Base-by-base conservation (phyloP, 2,888 invertebrate genomes). In the Boloria euphrosyne region DNA sequence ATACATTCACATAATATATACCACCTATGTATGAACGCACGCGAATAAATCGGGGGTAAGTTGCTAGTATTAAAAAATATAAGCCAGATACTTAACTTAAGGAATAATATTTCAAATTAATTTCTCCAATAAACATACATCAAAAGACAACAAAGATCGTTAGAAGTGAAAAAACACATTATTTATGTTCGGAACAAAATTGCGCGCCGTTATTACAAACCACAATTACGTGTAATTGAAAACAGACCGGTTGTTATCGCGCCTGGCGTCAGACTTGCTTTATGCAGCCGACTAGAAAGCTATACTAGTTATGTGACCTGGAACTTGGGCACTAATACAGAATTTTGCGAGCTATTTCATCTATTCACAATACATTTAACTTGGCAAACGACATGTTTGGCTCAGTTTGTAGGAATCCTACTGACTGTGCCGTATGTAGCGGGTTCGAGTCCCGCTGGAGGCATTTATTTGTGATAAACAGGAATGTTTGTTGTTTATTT, bases 151-250 rank as follows among this genome's bases (percentile, higher is more conserved):
- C 65, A 67, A 62, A 57, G 58, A 64, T 66, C 63, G 63, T 75
- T 72, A 75, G 75, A 76, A 74, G 75, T 72, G 75, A 80, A 83
- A 88, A 89, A 89, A 86, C 85, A 88, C 80, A 78, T 81, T 84
- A 89, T 89, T 88, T 87, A 80, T 80, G 79, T 82, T 82, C 80
- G 76, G 80, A 80, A 79, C 81, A 75, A 86, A 89, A 89, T 90
- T 87, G 85, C 81, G 80, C 80, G 79, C 81, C 75, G 82, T 83
- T 85, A 88, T 88, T 89, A 87, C 81, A 78, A 77, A 82, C 84
- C 84, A 83, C 87, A 88, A 89, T 90, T 89, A 89, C 82, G 73
- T 81, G 89, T 89, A 90, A 91, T 91, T 90, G 90, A 90, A 90
- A 89, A 86, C 84, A 76, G 82, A 85, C 85, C 81, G 83, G 83